A percentile compares a stretch with the other conserved stretches of the same genome.
These are phyloP conservation scores for Leptobrachium ailaonicum DNA, from an alignment of 2,113 vertebrate genomes.

Conservation along the genomic window DNA sequence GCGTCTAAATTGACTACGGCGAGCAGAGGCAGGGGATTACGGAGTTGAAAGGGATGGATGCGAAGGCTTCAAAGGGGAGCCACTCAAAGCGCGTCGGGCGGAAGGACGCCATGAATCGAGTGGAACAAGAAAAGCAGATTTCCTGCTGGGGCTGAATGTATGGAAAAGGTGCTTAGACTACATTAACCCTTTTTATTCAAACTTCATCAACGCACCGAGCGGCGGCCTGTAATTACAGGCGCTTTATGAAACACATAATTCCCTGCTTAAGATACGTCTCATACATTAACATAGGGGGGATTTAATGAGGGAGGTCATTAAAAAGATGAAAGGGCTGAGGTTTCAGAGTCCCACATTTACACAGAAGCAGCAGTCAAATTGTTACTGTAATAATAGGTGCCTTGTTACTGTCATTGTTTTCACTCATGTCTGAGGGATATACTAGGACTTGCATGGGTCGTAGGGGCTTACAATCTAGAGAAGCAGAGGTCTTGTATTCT, in stretches of 20 bases:
- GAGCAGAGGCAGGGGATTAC: slow-evolving; percentile 34
- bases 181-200: slow-evolving; percentile 14
- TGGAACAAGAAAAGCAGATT: slow-evolving; percentile 4
- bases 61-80: slow-evolving; percentile 28
- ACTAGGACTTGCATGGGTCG: too few relatives aligned
- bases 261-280: not conserved
- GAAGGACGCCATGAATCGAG: slow-evolving; percentile 2
- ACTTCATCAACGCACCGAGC: not conserved
- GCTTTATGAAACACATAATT: not conserved
- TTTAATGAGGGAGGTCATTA: not conserved
- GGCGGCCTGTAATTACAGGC: not conserved
- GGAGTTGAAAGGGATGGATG: slow-evolving; percentile 29
- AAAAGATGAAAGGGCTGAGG: too few relatives aligned
- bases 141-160: not conserved
- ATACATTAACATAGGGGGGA: not conserved
- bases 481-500: too few relatives aligned
- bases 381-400: too few relatives aligned
- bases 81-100: slow-evolving; percentile 3
- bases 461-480: too few relatives aligned
- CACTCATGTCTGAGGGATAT: too few relatives aligned
- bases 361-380: too few relatives aligned
- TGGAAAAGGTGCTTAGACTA: slow-evolving; percentile 3
- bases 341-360: too few relatives aligned
- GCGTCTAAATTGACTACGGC: slow-evolving; percentile 21
- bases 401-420: too few relatives aligned